Evolutionary conservation across 2,888 invertebrate species (phyloP).

Genomic region (Drosophila differens): DNA sequence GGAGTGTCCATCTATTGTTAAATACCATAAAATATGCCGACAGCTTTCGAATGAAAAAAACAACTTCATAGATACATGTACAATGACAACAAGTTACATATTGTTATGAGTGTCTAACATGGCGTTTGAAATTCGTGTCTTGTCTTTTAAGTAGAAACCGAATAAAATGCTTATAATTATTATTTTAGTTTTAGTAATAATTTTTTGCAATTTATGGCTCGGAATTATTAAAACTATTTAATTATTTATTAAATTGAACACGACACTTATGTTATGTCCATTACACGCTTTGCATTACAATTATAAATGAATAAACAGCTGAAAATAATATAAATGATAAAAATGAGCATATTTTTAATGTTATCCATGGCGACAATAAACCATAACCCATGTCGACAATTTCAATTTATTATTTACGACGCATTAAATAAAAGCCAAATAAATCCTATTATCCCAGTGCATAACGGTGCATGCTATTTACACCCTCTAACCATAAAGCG

Average conservation of each 20-base stretch:
- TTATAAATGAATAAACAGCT: conserved; percentile 37
- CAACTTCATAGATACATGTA: conserved; percentile 21
- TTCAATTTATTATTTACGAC: conserved; percentile 69
- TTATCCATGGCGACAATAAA: conserved; percentile 69
- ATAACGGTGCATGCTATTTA: conserved; percentile 9
- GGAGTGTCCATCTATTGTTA: conserved; percentile 67
- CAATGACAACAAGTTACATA: conserved; percentile 30
- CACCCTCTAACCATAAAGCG: conserved; percentile 2
- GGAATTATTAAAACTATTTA: background rate
- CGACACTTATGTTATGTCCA: background rate
- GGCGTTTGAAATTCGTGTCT: conserved; percentile 14
- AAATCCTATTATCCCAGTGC: conserved; percentile 37
- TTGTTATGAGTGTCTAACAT: conserved; percentile 31
- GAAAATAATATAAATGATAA: conserved; percentile 63
- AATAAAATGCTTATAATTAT: background rate
- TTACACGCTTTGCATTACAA: conserved; percentile 4
- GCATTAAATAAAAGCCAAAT: conserved; percentile 65
- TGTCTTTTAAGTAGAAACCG: background rate
- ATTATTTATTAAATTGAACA: background rate
- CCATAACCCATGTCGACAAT: conserved; percentile 34
- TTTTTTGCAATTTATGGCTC: background rate
- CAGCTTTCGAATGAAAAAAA: conserved; percentile 68
- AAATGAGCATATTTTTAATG: conserved; percentile 76
- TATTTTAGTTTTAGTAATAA: background rate
- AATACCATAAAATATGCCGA: conserved; percentile 70